Base-by-base conservation (phyloP, 2,888 invertebrate genomes). In the Erebia ligea region DNA sequence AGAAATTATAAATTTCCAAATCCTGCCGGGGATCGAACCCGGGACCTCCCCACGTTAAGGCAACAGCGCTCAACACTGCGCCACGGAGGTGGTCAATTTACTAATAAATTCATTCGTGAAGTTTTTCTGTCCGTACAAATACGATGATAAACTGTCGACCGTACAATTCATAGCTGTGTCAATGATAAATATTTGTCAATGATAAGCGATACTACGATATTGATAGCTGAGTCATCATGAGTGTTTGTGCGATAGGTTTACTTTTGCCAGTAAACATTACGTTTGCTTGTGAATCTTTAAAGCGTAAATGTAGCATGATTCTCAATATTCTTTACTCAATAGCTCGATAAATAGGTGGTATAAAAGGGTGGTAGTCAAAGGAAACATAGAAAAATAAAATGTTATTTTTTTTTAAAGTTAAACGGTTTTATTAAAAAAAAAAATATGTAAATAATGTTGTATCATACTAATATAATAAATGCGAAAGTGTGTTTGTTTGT, bases 171-270 rank as follows among this genome's bases (percentile, higher is more conserved):
- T 54, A 42, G 17, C 52, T 15, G 11, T 65, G 42, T 56, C 42
- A 17, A 42, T 9, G 17, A 42, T 65, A 25, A 54, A 65, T 56
- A 65, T 56, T 65, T 42, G 65, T 65, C 9, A 54, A 11, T 56
- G 65, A 65, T 56, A 56, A 65, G 34, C 52, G 42, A 40, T 42
- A 11, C 15, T 34, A 65, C 54, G 40, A 54, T 54, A 65, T 56
- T 54, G 65, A 56, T 72, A 70, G 45, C 67, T 70, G 70, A 67
- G 34, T 68, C 69, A 69, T 68, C 69, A 69, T 52, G 48, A 52
- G 15, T 71, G 58, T 65, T 62, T 67, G 59, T 66, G 19, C 48
- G 71, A 21, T 71, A 21, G 15, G 58, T 58, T 58, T 40, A 42
- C 42, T 42, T 61, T 42, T 42, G 10, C 40, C 13, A 19, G 61